A percentile compares a stretch with the other conserved stretches of the same genome.
phyloP scores from a whole-genome alignment of 1,140 invertebrate species.

The Pseudobourletiella spinata region DNA sequence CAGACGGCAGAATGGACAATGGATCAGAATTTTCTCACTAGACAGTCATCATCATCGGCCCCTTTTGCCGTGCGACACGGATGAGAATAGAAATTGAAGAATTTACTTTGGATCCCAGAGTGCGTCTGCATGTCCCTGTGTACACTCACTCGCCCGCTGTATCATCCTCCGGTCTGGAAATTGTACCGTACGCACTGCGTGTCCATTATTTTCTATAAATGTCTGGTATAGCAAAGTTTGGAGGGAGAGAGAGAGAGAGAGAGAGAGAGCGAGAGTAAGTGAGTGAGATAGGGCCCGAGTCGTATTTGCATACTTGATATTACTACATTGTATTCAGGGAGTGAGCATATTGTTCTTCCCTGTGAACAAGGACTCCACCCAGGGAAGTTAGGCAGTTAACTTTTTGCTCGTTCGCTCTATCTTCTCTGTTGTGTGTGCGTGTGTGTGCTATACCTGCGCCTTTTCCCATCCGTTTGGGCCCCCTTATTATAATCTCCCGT shows the following conservation, averaged over 20 bases:
- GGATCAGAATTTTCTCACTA: slow-evolving; percentile 6
- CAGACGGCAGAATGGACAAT: not conserved
- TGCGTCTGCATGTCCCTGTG: not conserved
- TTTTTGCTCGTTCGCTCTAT: not conserved
- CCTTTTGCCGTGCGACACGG: not conserved
- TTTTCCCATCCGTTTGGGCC: not conserved
- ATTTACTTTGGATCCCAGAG: slow-evolving; percentile 4
- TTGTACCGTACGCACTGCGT: not conserved
- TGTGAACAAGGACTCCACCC: slow-evolving; percentile 11
- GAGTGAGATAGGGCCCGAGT: not conserved
- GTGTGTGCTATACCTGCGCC: not conserved
- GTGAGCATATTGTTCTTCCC: slow-evolving; percentile 6
- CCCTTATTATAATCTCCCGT: too few species aligned
- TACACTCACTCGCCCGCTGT: too few species aligned
- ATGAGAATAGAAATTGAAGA: slow-evolving; percentile 1
- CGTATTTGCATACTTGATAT: slow-evolving; percentile 5
- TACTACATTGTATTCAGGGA: slow-evolving; percentile 6
- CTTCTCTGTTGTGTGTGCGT: not conserved
- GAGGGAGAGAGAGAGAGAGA: not conserved
- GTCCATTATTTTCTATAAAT: too few species aligned
- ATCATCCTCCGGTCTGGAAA: too few species aligned
- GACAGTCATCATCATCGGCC: not conserved
- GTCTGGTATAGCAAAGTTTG: not conserved
- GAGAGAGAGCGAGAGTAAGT: not conserved
- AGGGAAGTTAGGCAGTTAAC: slow-evolving; percentile 9